A percentile compares a stretch with the other conserved stretches of the same genome.
phyloP scores from a whole-genome alignment of 1,140 invertebrate species.

The Teleopsis dalmanni region DNA sequence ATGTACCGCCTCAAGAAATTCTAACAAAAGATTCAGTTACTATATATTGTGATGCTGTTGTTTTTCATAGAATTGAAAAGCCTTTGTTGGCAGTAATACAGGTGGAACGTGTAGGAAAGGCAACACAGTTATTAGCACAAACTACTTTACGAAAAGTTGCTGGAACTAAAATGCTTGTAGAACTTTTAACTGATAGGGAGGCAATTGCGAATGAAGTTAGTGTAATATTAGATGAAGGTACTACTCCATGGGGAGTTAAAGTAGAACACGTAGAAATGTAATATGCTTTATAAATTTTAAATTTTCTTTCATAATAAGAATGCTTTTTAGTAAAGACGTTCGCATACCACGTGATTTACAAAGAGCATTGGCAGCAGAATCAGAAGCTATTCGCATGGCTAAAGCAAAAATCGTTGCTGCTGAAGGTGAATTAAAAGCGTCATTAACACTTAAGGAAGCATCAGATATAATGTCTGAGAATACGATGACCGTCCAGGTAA shows the following conservation, averaged over 20 bases:
- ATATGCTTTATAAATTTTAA: constrained; percentile 23
- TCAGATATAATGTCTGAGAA: constrained; percentile 85
- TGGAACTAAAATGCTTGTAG: constrained; percentile 78
- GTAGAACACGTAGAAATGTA: constrained; percentile 93
- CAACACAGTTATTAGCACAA: constrained; percentile 71
- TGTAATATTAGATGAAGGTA: constrained; percentile 20
- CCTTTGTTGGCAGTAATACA: constrained; percentile 72
- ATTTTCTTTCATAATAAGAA: neutral
- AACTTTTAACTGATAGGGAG: constrained; percentile 47
- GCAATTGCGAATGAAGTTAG: constrained; percentile 20
- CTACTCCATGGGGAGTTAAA: constrained; percentile 79
- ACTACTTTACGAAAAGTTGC: constrained; percentile 81
- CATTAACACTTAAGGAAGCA: constrained; percentile 79
- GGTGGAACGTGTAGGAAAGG: too few relatives aligned
- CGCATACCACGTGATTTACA: constrained; percentile 74
- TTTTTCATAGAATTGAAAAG: constrained; percentile 71
- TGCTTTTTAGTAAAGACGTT: constrained; percentile 71
- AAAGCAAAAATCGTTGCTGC: constrained; percentile 72
- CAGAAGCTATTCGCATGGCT: constrained; percentile 64
- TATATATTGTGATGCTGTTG: constrained; percentile 81
- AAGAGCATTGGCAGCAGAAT: constrained; percentile 77
- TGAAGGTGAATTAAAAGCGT: constrained; percentile 82
- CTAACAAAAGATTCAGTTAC: constrained; percentile 85
- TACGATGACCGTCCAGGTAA: constrained; percentile 77
- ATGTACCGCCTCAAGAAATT: constrained; percentile 55